Conservation (phyloP, 2,797 vertebrate genomes). For the Tamandua tetradactyla region DNA sequence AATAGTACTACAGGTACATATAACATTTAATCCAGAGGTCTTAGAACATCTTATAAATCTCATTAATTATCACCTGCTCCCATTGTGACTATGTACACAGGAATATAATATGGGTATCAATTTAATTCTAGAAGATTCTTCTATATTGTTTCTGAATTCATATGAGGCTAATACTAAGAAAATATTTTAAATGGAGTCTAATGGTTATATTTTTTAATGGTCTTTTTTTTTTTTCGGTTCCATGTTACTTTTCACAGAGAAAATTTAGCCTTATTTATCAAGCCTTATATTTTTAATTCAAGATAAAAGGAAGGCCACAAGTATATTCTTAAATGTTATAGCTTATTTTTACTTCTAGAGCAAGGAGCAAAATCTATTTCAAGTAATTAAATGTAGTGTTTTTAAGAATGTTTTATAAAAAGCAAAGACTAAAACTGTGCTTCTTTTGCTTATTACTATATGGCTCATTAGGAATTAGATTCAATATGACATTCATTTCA, state of each 20-base stretch:
- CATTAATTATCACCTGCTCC: background rate
- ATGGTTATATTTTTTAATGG: background rate
- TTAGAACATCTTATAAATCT: conserved; percentile 29
- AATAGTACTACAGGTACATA: conserved; percentile 40
- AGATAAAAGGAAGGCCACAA: conserved; percentile 10
- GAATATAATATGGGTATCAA: conserved; percentile 23
- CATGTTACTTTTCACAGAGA: background rate
- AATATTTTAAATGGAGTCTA: conserved; percentile 33
- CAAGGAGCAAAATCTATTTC: conserved; percentile 16
- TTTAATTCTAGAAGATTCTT: background rate
- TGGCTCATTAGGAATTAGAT: conserved; percentile 38
- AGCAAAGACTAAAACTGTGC: conserved; percentile 12
- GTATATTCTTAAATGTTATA: conserved; percentile 22
- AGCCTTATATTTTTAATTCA: conserved; percentile 18
- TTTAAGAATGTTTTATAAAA: conserved; percentile 34
- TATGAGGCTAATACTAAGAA: conserved; percentile 22
- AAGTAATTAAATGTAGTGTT: background rate
- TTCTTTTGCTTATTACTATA: conserved; percentile 32
- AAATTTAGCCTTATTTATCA: conserved; percentile 28
- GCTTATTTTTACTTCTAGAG: background rate
- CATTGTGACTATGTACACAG: background rate
- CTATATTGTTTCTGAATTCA: conserved; percentile 18
- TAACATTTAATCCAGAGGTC: conserved; percentile 7
- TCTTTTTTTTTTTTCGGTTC: conserved; percentile 2
- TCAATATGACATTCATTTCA: conserved; percentile 52